Conservation (phyloP, 2,113 vertebrate species). For the Mobula hypostoma region DNA sequence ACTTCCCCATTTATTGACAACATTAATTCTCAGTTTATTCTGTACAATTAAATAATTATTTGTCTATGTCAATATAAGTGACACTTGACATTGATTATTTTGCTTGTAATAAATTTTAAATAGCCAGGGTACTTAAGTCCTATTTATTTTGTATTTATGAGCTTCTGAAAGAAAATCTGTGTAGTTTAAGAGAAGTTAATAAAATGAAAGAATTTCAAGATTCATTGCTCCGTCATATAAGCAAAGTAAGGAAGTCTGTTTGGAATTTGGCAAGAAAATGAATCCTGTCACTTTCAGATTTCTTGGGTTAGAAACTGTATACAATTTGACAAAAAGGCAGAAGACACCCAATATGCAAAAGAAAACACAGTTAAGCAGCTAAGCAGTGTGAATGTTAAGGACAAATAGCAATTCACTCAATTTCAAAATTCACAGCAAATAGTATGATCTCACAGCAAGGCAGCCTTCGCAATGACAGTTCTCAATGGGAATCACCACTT, state of each 20-base stretch:
- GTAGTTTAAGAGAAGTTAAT: not conserved
- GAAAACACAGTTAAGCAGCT: too few relatives aligned
- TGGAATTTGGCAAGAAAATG: not conserved
- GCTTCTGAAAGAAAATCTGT: not conserved
- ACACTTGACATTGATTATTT: not conserved
- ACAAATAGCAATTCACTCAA: too few relatives aligned
- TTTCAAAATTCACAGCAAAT: too few relatives aligned
- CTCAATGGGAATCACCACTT: too few relatives aligned
- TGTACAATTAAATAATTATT: not conserved
- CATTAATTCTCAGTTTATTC: not conserved
- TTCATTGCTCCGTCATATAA: not conserved
- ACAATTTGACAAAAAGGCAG: too few relatives aligned
- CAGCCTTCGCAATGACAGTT: too few relatives aligned
- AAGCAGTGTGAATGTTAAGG: too few relatives aligned
- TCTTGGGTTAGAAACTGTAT: too few relatives aligned
- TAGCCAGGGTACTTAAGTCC: not conserved
- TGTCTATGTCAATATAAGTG: not conserved
- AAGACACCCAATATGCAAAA: too few relatives aligned
- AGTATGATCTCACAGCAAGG: too few relatives aligned
- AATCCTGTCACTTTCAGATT: not conserved
- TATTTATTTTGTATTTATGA: not conserved
- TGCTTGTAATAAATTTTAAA: not conserved
- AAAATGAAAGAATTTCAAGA: not conserved
- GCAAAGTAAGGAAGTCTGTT: not conserved
- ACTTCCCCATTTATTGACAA: not conserved